phyloP scores from a whole-genome alignment of 1,140 invertebrate genomes.

The Eciton burchellii region DNA sequence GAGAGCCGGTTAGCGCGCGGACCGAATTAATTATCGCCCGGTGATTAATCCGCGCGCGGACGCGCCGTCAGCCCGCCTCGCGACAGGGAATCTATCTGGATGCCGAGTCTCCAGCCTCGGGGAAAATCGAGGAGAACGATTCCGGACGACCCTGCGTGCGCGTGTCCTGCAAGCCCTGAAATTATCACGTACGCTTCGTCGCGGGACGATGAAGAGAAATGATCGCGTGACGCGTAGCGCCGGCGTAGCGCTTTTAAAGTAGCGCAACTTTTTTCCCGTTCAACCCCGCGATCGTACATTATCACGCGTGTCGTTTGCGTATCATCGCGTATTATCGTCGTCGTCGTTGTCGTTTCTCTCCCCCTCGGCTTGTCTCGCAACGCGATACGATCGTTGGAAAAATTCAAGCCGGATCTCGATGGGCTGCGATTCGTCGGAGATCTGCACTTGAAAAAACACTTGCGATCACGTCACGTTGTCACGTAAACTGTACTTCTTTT shows the following conservation, averaged over 20 bases:
- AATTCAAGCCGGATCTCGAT: neutral
- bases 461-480: too few species aligned
- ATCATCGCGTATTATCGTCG: slow-evolving; percentile 36
- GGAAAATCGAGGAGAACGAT: slow-evolving; percentile 58
- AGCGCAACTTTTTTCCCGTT: slow-evolving; percentile 14
- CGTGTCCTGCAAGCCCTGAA: too few species aligned
- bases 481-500: too few species aligned
- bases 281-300: neutral
- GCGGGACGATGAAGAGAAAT: slow-evolving; percentile 36
- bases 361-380: neutral
- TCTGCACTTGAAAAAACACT: too few species aligned
- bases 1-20: slow-evolving; percentile 13
- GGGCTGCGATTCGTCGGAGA: neutral
- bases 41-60: slow-evolving; percentile 67
- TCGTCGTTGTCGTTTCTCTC: slow-evolving; percentile 33
- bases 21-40: slow-evolving; percentile 70
- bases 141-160: too few species aligned
- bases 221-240: slow-evolving; percentile 26
- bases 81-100: slow-evolving; percentile 63
- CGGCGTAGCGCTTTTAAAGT: slow-evolving; percentile 23
- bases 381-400: neutral
- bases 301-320: neutral
- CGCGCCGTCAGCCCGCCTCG: slow-evolving; percentile 58
- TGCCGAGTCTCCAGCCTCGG: slow-evolving; percentile 3
- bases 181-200: slow-evolving; percentile 24